phyloP scores from a whole-genome alignment of 2,113 vertebrate genomes.

The Trogon surrucura region DNA sequence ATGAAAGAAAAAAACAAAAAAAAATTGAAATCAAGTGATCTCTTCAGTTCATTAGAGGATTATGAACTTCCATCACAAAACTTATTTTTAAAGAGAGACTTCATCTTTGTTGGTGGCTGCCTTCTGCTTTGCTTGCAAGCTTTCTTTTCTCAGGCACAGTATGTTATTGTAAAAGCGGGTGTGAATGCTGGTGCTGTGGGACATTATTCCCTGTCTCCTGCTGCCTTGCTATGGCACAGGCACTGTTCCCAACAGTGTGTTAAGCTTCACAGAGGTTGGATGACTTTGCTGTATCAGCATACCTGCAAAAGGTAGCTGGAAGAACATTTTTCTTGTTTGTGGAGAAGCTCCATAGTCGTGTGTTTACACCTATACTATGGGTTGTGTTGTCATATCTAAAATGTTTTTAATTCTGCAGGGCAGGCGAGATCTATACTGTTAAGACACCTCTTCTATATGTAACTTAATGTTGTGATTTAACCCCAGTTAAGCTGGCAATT shows the following conservation, averaged over 20 bases:
- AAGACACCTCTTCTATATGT: not conserved
- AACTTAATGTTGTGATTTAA: not conserved
- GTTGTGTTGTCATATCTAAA: not conserved
- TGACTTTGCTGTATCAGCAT: not conserved
- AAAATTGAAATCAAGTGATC: not conserved
- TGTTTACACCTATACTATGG: not conserved
- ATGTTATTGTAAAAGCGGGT: not conserved
- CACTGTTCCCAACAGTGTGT: not conserved
- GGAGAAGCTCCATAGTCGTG: not conserved
- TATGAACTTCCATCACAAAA: not conserved
- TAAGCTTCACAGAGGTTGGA: not conserved
- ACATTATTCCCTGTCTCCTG: not conserved
- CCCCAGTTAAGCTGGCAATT: no score
- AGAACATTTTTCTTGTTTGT: not conserved
- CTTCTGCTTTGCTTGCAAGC: not conserved
- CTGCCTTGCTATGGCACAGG: not conserved
- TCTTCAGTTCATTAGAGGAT: not conserved
- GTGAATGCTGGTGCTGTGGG: not conserved
- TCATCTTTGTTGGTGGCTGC: not conserved
- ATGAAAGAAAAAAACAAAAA: slow-evolving; percentile 5
- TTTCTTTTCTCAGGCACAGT: not conserved
- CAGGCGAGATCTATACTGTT: not conserved
- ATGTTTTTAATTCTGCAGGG: not conserved
- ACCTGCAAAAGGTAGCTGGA: not conserved
- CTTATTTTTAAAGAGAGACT: not conserved